A percentile compares a stretch with the other conserved stretches of the same genome.
Evolutionary conservation across 2,113 vertebrate genomes (phyloP).

Genomic region (Ranitomeya variabilis): DNA sequence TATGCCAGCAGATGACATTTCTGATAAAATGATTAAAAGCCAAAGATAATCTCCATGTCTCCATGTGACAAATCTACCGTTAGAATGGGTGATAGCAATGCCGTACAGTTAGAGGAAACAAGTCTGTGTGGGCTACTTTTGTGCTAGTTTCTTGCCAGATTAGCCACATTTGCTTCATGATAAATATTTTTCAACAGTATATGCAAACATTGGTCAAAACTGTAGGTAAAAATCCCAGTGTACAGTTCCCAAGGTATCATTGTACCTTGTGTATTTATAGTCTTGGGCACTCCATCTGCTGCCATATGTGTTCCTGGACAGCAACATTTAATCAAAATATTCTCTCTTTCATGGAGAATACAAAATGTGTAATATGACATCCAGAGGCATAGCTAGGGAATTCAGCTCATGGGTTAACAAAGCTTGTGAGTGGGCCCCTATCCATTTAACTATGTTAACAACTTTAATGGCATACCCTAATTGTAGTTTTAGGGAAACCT

Average conservation of each 20-base stretch:
- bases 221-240: background rate
- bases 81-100: conserved; percentile 6
- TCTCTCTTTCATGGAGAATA: background rate
- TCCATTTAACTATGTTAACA: too few relatives aligned
- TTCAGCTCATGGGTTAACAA: too few relatives aligned
- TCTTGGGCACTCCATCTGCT: too few relatives aligned
- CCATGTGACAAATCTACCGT: conserved; percentile 42
- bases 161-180: background rate
- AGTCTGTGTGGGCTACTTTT: background rate
- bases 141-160: background rate
- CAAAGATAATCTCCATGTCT: conserved; percentile 29
- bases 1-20: background rate
- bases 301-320: background rate
- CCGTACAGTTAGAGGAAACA: conserved; percentile 1
- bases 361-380: background rate
- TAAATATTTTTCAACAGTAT: background rate
- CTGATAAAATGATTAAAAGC: conserved; percentile 26
- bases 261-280: too few relatives aligned
- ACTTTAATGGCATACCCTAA: too few relatives aligned
- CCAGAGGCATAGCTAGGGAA: too few relatives aligned
- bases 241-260: background rate
- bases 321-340: background rate
- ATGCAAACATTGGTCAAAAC: background rate
- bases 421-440: too few relatives aligned
- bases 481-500: too few relatives aligned